phyloP scores from a whole-genome alignment of 2,888 invertebrate genomes.

The Vanessa cardui region DNA sequence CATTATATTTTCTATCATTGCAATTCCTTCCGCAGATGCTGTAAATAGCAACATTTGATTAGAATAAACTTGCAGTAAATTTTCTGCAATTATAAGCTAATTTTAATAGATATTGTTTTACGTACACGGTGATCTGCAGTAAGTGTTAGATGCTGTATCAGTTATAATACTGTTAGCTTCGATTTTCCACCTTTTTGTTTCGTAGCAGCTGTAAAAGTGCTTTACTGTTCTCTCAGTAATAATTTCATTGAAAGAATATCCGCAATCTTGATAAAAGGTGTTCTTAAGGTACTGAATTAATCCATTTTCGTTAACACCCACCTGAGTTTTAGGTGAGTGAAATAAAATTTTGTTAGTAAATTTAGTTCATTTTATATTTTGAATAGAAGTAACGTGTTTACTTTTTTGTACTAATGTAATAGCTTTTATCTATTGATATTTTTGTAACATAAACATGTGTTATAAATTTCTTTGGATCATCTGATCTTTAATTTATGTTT shows the following conservation, averaged over 20 bases:
- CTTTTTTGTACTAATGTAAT: too few species aligned
- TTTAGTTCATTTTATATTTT: too few species aligned
- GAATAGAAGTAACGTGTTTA: too few species aligned
- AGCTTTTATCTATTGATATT: too few species aligned
- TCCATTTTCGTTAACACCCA: conserved; percentile 84
- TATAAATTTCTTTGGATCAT: too few species aligned
- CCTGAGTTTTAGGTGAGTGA: conserved; percentile 54
- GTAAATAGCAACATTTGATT: conserved; percentile 36
- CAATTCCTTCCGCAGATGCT: conserved; percentile 84
- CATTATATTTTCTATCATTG: conserved; percentile 86
- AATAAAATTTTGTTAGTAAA: too few species aligned
- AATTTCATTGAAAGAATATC: conserved; percentile 76
- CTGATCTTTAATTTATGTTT: too few species aligned
- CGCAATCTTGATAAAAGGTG: conserved; percentile 78
- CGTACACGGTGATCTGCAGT: conserved; percentile 87
- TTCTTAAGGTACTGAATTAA: conserved; percentile 85
- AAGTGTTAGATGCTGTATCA: conserved; percentile 87
- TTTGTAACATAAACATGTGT: too few species aligned
- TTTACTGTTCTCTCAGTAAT: conserved; percentile 57
- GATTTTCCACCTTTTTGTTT: conserved; percentile 82
- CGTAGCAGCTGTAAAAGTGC: conserved; percentile 81
- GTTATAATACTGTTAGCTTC: conserved; percentile 80
- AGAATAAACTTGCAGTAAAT: background rate
- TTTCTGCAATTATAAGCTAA: background rate
- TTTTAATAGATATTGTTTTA: conserved; percentile 27